Base-by-base conservation (phyloP, 1,140 invertebrate genomes). In the Lepidurus couesii region DNA sequence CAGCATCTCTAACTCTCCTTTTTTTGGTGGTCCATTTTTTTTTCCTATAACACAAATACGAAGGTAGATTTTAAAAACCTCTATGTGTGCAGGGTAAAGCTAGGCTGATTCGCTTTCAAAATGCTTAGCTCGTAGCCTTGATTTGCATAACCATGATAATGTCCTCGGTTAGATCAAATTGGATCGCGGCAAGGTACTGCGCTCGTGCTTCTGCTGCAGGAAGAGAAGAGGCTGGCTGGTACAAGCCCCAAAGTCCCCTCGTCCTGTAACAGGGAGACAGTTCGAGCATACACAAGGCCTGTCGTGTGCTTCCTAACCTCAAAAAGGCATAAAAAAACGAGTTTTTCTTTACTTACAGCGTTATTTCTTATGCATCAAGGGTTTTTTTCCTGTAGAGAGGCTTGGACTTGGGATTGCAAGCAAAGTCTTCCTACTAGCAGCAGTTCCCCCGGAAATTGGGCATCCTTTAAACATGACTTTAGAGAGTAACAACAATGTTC, bases 81-180 rank as follows among this genome's bases (percentile, higher is more conserved):
- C 21, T n/a, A n/a, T 65, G 53, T 21, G 47, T 65, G 16, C 53
- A 13, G 53, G 53, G 13, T 65, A 65, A 21, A 65, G n/a, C n/a
- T 65, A 65, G 53, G 53, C 53, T 65, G 13, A 21, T 65, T 65
- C 53, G 8, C 53, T 65, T 16, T 65, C 21, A 65, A 21, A 13
- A 65, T 65, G 53, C 53, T 65, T 65, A 65, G 21, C 53, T 65
- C 53, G 53, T 65, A 65, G 7, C 53, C 16, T 65, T 21, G 53
- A 65, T 65, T 65, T 65, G 53, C 53, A 65, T 65, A 65, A 65
- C 53, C 53, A 65, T 65, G 53, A 65, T 65, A 65, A 65, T 65
- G 53, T 65, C 53, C 53, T 65, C 53, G 53, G 53, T 65, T 65
- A 65, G 53, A 65, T 65, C 53, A 65, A 65, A 65, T 65, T 65